phyloP scores from a whole-genome alignment of 92 coral and sea anemone genomes.

The Siderastrea radians region DNA sequence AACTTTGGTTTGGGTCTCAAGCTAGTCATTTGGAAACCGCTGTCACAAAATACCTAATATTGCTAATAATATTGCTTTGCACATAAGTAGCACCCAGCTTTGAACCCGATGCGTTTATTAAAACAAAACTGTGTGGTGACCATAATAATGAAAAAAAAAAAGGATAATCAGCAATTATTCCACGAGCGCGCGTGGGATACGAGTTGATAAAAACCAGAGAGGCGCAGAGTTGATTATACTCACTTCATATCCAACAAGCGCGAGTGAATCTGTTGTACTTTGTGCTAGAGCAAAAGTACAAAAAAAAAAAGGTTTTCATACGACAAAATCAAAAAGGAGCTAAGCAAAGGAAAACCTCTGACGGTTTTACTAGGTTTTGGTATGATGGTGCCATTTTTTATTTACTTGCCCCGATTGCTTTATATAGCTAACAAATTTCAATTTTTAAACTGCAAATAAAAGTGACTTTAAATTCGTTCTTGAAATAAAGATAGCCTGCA shows the following conservation, averaged over 20 bases:
- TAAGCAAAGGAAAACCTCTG: neutral
- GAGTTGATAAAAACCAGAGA: neutral
- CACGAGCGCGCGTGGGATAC: too few species aligned
- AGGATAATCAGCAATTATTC: too few species aligned
- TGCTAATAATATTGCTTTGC: neutral
- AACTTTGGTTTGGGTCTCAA: too few species aligned
- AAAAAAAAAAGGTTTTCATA: neutral
- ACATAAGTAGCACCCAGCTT: too few species aligned
- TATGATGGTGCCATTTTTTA: neutral
- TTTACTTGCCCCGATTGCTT: neutral
- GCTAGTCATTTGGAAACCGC: too few species aligned
- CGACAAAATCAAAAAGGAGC: neutral
- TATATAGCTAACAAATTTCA: neutral
- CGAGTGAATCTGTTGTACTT: neutral
- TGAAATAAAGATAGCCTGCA: neutral
- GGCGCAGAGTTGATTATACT: neutral
- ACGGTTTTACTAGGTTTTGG: neutral
- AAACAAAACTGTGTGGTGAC: too few species aligned
- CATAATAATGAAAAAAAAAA: too few species aligned
- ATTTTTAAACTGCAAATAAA: neutral
- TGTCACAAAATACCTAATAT: too few species aligned
- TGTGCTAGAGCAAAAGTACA: neutral
- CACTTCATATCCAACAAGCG: too few species aligned
- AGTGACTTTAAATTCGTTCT: constrained; percentile 2
- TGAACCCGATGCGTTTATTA: too few species aligned